phyloP scores from a whole-genome alignment of 1,140 invertebrate species.

The Euura saliciscinereae region DNA sequence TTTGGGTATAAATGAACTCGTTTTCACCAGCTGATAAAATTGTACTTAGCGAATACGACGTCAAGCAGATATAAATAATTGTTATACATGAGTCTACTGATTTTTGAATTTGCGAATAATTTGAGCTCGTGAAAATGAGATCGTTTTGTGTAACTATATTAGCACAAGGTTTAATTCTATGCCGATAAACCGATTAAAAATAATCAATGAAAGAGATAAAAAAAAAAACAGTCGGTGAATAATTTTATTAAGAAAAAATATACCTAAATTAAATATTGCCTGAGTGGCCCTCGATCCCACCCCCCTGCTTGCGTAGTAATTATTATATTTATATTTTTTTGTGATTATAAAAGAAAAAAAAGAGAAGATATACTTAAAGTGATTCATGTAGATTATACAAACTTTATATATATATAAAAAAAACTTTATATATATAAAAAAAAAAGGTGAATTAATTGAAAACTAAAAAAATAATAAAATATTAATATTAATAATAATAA shows the following conservation, averaged over 20 bases:
- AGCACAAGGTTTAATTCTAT: neutral
- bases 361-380: slow-evolving; percentile 48
- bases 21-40: neutral
- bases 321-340: slow-evolving; percentile 48
- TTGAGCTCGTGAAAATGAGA: neutral
- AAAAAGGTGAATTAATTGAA: neutral
- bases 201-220: neutral
- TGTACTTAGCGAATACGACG: no score
- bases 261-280: slow-evolving; percentile 33
- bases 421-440: slow-evolving; percentile 46
- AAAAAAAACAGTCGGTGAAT: neutral
- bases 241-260: neutral
- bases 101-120: no score
- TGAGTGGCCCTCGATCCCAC: slow-evolving; percentile 39
- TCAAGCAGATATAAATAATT: no score
- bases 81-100: no score
- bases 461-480: slow-evolving; percentile 17
- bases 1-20: neutral
- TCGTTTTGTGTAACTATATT: neutral
- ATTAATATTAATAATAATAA: neutral
- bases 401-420: slow-evolving; percentile 41
- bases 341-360: slow-evolving; percentile 35
- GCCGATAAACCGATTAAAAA: neutral
- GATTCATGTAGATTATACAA: slow-evolving; percentile 51
- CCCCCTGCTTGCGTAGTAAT: slow-evolving; percentile 40